These are phyloP conservation scores for Caenorhabditis sulstoni DNA, from an alignment of 2,888 invertebrate genomes.

Conservation along the genomic window DNA sequence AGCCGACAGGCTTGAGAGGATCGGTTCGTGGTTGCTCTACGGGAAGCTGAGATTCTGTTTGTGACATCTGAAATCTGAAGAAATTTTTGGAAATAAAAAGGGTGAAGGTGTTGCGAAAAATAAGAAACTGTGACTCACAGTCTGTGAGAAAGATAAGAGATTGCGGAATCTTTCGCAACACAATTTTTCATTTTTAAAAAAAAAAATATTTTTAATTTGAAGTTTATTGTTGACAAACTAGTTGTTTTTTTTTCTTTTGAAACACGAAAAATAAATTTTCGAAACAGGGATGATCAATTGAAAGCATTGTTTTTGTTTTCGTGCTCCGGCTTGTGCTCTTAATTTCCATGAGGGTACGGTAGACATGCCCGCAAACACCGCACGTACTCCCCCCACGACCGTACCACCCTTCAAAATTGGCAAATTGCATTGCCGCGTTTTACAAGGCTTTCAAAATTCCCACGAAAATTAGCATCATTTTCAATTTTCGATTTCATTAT, in stretches of 20 bases:
- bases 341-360: slow-evolving; percentile 29
- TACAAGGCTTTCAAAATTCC: slow-evolving; percentile 27
- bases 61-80: slow-evolving; percentile 27
- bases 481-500: not conserved
- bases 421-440: slow-evolving; percentile 4
- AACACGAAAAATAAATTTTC: too few species aligned
- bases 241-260: not conserved
- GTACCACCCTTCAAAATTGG: slow-evolving; percentile 16
- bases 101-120: not conserved
- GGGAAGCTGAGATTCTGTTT: slow-evolving; percentile 1
- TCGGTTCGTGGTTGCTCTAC: not conserved
- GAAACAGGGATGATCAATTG: too few species aligned
- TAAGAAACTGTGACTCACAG: not conserved
- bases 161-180: slow-evolving; percentile 40
- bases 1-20: slow-evolving; percentile 19
- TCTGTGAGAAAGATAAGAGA: not conserved
- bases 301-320: too few species aligned
- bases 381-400: slow-evolving; percentile 16
- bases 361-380: slow-evolving; percentile 47
- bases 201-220: too few species aligned
- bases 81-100: not conserved
- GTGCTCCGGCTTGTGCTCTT: not conserved
- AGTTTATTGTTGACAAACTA: too few species aligned
- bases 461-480: too few species aligned
- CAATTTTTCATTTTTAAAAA: not conserved